Evolutionary conservation across 1,140 invertebrate genomes (phyloP).

Genomic region (Polypedilum vanderplanki): DNA sequence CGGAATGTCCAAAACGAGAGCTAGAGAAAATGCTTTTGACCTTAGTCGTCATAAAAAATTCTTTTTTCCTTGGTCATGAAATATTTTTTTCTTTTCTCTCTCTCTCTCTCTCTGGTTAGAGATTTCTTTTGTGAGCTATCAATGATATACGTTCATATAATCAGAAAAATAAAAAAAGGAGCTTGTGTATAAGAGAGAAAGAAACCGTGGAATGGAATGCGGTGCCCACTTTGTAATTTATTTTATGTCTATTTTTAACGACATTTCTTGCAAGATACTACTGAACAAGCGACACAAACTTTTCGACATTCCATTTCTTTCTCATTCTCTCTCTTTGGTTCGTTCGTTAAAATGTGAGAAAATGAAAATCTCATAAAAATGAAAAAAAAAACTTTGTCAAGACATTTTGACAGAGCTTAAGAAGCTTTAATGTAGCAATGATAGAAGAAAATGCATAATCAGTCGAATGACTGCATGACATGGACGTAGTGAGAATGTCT

Average conservation of each 20-base stretch:
- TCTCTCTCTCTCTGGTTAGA: background rate
- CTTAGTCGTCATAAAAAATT: conserved; percentile 22
- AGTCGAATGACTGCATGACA: no score
- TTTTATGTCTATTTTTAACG: conserved; percentile 24
- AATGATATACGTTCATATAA: background rate
- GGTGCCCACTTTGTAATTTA: conserved; percentile 22
- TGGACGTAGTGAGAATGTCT: no score
- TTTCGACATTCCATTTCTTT: background rate
- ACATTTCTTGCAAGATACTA: background rate
- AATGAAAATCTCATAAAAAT: conserved; percentile 13
- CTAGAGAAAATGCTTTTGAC: conserved; percentile 7
- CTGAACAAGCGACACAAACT: background rate
- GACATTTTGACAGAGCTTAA: no score
- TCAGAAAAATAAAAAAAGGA: background rate
- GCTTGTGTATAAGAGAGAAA: background rate
- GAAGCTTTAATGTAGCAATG: no score
- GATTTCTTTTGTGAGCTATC: background rate
- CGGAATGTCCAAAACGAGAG: background rate
- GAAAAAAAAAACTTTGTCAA: background rate
- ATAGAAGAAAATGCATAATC: no score
- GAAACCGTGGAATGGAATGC: background rate
- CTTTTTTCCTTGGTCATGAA: background rate
- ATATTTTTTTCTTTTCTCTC: background rate
- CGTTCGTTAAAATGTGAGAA: background rate
- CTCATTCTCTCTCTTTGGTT: no score